Percentiles rank a stretch among this genome's conserved stretches.
Conservation (phyloP, 1,140 invertebrate genomes). For the Triops longicaudatus region DNA sequence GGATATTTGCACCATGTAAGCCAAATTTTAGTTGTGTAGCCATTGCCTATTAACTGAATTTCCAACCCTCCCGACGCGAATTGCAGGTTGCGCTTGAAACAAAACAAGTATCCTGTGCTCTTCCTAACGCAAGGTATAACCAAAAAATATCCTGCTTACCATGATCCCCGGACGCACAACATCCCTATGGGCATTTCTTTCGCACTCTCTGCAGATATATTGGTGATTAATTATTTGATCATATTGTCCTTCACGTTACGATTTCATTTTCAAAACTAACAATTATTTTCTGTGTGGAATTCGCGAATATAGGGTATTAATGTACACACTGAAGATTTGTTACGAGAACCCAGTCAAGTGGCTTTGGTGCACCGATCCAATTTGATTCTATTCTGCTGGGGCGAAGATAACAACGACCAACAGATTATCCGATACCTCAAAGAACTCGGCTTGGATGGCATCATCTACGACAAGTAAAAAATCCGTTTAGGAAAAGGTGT, state of each 20-base stretch:
- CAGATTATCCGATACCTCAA: conserved; percentile 78
- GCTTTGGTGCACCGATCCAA: conserved; percentile 63
- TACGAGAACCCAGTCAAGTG: conserved; percentile 70
- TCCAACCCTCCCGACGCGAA: conserved; percentile 26
- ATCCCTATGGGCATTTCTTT: conserved; percentile 73
- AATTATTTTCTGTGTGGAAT: conserved; percentile 12
- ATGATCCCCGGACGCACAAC: conserved; percentile 68
- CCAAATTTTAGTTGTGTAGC: conserved; percentile 27
- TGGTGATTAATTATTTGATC: conserved; percentile 41
- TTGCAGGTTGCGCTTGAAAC: conserved; percentile 67
- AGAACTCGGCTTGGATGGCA: conserved; percentile 75
- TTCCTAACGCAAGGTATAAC: conserved; percentile 83
- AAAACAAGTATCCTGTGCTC: conserved; percentile 90
- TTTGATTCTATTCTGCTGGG: conserved; percentile 89
- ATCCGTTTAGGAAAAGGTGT: not conserved
- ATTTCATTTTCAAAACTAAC: not conserved
- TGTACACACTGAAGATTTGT: conserved; percentile 81
- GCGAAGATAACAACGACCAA: conserved; percentile 85
- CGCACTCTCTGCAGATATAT: conserved; percentile 64
- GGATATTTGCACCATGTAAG: conserved; percentile 81
- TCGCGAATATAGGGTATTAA: conserved; percentile 60
- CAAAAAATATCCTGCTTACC: conserved; percentile 66
- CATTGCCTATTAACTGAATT: conserved; percentile 22
- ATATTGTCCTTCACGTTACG: not conserved
- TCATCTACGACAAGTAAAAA: conserved; percentile 81